Evolutionary conservation across 2,888 invertebrate genomes (phyloP).

Genomic region (Drosophila conformis): DNA sequence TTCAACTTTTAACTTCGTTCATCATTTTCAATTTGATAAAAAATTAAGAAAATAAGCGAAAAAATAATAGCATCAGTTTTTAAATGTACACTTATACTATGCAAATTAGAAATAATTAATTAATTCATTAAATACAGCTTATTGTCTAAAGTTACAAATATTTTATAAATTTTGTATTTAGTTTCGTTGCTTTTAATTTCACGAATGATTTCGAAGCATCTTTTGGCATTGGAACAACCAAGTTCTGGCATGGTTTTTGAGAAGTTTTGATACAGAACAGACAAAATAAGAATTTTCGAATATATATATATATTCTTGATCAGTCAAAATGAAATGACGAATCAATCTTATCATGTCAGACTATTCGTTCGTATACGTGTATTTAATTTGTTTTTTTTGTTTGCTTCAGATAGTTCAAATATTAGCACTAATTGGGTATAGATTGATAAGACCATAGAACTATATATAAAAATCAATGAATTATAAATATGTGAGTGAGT

Average conservation of each 20-base stretch:
- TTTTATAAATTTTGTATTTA: neutral
- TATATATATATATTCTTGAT: neutral
- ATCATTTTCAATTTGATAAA: neutral
- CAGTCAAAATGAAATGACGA: fast-evolving
- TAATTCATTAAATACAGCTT: neutral
- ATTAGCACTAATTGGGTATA: fast-evolving
- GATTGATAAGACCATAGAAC: neutral
- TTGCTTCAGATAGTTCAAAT: neutral
- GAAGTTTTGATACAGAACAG: neutral
- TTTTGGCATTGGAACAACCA: neutral
- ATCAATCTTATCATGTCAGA: fast-evolving
- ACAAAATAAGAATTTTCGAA: neutral
- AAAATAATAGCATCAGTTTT: too few species aligned
- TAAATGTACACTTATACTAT: too few species aligned
- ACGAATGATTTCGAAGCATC: neutral
- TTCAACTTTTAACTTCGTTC: too few species aligned
- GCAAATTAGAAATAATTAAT: too few species aligned
- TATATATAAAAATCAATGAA: neutral
- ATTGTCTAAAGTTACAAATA: neutral
- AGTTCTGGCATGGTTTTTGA: neutral
- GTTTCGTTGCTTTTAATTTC: neutral
- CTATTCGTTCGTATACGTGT: neutral
- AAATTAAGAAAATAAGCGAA: too few species aligned
- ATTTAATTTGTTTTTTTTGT: neutral
- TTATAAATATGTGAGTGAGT: neutral